Evolutionary conservation across 2,797 vertebrate species (phyloP), one percentile per base, ranked within the genome.

Genomic region (Gobionotothen gibberifrons): DNA sequence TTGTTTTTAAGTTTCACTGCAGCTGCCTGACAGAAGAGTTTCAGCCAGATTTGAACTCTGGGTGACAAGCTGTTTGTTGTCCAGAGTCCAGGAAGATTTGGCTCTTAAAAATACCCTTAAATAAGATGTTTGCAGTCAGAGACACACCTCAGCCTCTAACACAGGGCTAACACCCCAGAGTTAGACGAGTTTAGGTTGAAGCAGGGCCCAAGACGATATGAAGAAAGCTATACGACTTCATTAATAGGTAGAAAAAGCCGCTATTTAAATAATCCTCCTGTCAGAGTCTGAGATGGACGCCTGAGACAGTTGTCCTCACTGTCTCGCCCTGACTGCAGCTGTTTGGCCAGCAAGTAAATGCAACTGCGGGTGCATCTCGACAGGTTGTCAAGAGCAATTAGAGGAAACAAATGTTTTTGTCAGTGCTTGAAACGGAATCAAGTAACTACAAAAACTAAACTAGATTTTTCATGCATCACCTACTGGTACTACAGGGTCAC

Each of bases 21-120:
- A 94, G 93, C 94, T 94, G 93, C 93, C 93, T 92, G 88, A 92
- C 90, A 77, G 55, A 84, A 85, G 69, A 22, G 42, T 44, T 71
- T 52, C 1, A 10, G 52, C 11, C 46, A 56, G 57, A 80, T 42
- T 53, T 60, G 9, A 61, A 39, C 44, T 74, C 53, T 61, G 49
- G 67, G 9, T 51, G 19, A 63, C 55, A 9, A 22, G 29, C 39
- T 52, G 44, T 63, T 68, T 71, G 39, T 71, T 63, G 64, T 69
- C 17, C 5, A 46, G 44, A 40, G 54, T 70, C 46, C 61, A 56
- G 62, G 74, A 53, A 69, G 15, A 62, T 64, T 42, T 47, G 46
- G 55, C 65, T 55, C 32, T 36, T 64, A 49, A 48, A 65, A 53
- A 43, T 40, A 67, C 21, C 44, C 3, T 46, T 54, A 0, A 77